Base-by-base conservation (phyloP, 2,888 invertebrate genomes). In the Lasioglossum leucozonium region DNA sequence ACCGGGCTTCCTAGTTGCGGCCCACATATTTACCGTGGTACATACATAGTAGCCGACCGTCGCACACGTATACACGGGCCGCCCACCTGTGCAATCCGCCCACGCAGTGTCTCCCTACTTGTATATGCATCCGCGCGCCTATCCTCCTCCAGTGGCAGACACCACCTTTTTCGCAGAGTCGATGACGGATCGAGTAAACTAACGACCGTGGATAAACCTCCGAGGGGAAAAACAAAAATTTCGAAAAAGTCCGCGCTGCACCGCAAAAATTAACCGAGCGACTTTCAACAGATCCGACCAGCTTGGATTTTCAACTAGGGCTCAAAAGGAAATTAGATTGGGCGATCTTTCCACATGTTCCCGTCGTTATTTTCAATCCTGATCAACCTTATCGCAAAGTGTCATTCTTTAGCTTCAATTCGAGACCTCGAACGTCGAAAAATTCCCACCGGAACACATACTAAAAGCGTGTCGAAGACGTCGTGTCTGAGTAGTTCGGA, bases 181-280 rank as follows among this genome's bases (percentile, higher is more conserved):
- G 88, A 91, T 89, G 89, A 91, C 90, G 89, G 90, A 88, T 91
- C 90, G 89, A 88, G 91, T 92, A 91, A 92, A 90, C 89, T 85
- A 88, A 83, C 84, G 79, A 85, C 37, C 51, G 37, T 8, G 51
- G 16, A 44, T 37, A 58, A 26, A 58, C 62, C 65, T 6, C 8
- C 16, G 26, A 16, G 26, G 1, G 4, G 16, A 44, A 0, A 16
- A 44, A n/a, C 10, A 5, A 2, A 11, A 26, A 26, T 58, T 26
- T 58, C 0, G 26, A 1, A 13, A 26, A 58, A 26, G 26, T 26
- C 13, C 13, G 26, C 58, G 2, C 13, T 22, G 6, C 26, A 26
- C 58, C 10, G 13, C 5, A 30, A 5, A 58, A 58, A 22, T 22
- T 22, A 22, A 51, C 51, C 22, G 22, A 8, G 22, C 51, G 51